Conservation (phyloP, 2,888 invertebrate species). For the Callyntrura sp. region DNA sequence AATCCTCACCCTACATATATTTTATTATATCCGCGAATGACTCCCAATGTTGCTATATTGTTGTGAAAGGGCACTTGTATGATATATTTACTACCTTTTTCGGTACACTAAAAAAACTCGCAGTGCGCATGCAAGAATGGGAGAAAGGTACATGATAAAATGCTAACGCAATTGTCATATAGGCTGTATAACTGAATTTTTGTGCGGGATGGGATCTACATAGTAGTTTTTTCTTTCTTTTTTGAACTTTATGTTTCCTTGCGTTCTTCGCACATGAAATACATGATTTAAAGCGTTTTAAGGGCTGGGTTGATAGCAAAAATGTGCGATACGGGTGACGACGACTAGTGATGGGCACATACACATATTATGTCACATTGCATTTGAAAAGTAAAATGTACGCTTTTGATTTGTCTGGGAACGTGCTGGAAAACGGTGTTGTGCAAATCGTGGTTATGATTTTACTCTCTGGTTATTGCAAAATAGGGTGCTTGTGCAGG, state of each 20-base stretch:
- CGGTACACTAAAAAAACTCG: slow-evolving; percentile 53
- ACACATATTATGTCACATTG: no score
- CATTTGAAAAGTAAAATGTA: slow-evolving; percentile 44
- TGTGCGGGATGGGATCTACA: slow-evolving; percentile 11
- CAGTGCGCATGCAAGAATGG: slow-evolving; percentile 66
- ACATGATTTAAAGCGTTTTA: slow-evolving; percentile 36
- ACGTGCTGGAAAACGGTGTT: slow-evolving; percentile 43
- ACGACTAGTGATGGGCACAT: no score
- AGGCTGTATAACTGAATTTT: slow-evolving; percentile 25
- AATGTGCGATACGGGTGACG: slow-evolving; percentile 68
- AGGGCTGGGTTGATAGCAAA: slow-evolving; percentile 45
- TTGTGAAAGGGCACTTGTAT: slow-evolving; percentile 63
- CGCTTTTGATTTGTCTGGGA: slow-evolving; percentile 56
- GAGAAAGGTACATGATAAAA: slow-evolving; percentile 23
- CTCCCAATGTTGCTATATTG: slow-evolving; percentile 65
- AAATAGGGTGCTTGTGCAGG: no score
- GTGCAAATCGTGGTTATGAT: slow-evolving; percentile 72
- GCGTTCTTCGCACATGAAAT: neutral
- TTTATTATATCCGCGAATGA: slow-evolving; percentile 74
- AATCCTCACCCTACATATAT: slow-evolving; percentile 66
- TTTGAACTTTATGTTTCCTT: slow-evolving; percentile 17
- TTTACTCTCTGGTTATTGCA: slow-evolving; percentile 71
- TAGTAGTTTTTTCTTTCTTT: neutral
- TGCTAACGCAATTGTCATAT: slow-evolving; percentile 51
- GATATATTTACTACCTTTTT: slow-evolving; percentile 72